Evolutionary conservation across 2,888 invertebrate genomes (phyloP).

Genomic region (Caradrina kadenii): DNA sequence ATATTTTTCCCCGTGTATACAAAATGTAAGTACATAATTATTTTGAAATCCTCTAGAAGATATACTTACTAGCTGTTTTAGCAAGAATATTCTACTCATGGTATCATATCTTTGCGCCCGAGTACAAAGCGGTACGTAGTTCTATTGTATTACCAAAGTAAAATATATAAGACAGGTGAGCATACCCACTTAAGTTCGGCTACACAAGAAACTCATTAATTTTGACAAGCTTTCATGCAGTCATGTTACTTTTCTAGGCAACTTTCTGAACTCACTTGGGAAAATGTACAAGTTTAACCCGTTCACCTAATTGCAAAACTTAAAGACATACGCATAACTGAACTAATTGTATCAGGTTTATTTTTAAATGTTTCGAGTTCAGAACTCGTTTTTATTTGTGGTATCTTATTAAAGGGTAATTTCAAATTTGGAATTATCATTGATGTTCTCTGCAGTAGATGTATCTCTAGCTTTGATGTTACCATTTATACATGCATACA

Average conservation of each 20-base stretch:
- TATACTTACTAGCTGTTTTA: too few species aligned
- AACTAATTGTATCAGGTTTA: background rate
- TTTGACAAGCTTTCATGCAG: conserved; percentile 34
- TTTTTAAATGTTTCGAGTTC: conserved; percentile 11
- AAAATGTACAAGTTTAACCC: conserved; percentile 42
- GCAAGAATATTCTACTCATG: too few species aligned
- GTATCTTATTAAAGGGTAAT: background rate
- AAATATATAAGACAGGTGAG: background rate
- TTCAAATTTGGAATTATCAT: background rate
- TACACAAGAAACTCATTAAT: conserved; percentile 44
- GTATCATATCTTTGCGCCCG: too few species aligned
- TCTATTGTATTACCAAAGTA: too few species aligned
- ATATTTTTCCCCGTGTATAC: too few species aligned
- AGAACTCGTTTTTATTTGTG: too few species aligned
- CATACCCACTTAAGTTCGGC: background rate
- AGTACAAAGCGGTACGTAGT: too few species aligned
- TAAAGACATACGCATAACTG: conserved; percentile 7
- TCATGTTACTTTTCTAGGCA: conserved; percentile 37
- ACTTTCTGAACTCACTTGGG: conserved; percentile 42
- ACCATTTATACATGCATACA: too few species aligned
- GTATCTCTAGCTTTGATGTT: too few species aligned
- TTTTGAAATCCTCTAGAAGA: too few species aligned
- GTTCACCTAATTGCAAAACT: conserved; percentile 40
- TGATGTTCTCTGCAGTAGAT: too few species aligned
- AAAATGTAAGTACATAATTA: too few species aligned